Evolutionary conservation across 2,113 vertebrate genomes (phyloP).

Genomic region (Cyanoderma ruficeps): DNA sequence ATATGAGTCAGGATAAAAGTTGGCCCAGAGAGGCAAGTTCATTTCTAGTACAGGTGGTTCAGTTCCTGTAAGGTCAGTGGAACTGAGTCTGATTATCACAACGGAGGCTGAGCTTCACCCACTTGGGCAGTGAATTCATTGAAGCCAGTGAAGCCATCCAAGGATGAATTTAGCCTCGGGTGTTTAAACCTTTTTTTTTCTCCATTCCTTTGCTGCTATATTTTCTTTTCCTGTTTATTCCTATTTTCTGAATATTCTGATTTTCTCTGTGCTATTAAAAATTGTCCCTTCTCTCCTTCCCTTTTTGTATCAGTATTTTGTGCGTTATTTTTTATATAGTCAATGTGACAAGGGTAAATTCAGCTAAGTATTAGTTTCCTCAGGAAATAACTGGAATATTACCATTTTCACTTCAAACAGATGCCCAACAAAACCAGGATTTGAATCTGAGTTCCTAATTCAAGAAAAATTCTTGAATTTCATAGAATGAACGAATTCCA

Average conservation of each 20-base stretch:
- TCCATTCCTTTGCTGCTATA: neutral
- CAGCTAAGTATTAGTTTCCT: conserved; percentile 66
- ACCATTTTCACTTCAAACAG: conserved; percentile 69
- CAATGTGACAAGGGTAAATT: conserved; percentile 70
- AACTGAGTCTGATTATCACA: conserved; percentile 27
- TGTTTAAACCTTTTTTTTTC: neutral
- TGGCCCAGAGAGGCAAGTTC: conserved; percentile 56
- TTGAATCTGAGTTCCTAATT: conserved; percentile 40
- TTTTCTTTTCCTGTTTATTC: conserved; percentile 35
- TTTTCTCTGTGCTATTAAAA: conserved; percentile 56
- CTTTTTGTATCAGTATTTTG: conserved; percentile 53
- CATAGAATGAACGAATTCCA: conserved; percentile 5
- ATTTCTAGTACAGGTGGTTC: conserved; percentile 21
- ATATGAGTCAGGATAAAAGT: conserved; percentile 35
- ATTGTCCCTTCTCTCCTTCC: conserved; percentile 21
- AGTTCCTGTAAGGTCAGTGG: conserved; percentile 21
- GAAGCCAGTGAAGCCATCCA: conserved; percentile 41
- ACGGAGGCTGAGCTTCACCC: conserved; percentile 41
- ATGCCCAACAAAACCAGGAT: conserved; percentile 56
- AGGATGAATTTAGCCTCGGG: conserved; percentile 49
- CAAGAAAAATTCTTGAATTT: conserved; percentile 52
- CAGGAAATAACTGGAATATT: conserved; percentile 68
- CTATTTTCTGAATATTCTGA: conserved; percentile 13
- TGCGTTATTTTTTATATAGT: conserved; percentile 64
- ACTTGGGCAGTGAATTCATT: conserved; percentile 25